Evolutionary conservation across 1,140 invertebrate species (phyloP), one percentile per base, ranked within the genome.

Genomic region (Bombus sylvicola): DNA sequence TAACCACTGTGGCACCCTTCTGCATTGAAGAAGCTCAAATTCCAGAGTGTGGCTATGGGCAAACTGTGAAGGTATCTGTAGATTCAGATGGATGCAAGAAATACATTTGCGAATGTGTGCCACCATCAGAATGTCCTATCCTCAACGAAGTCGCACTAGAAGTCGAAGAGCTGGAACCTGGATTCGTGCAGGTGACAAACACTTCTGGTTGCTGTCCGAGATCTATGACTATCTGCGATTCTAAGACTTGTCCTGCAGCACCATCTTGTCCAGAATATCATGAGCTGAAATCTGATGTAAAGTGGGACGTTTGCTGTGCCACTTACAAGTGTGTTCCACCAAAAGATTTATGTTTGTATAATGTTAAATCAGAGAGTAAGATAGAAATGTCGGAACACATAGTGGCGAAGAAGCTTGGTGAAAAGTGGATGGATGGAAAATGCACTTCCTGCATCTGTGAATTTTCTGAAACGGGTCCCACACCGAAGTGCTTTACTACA

Each of bases 41-140:
- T 92, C 96, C 97, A n/a, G 93, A 96, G 28, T 98, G 97, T 89
- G 97, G 97, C 4, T 96, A 95, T 83, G 97, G 96, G 3, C 97
- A 98, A 92, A 95, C 95, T 2, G 95, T 97, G 81, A 97, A 97
- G 92, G 92, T 96, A 53, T 96, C 96, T 74, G 96, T 93, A 2
- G 96, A 95, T 74, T 57, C 95, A 6, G 95, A 96, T 89, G 96
- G 96, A 64, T 97, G 97, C 92, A 95, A 96, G 41, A 96, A 97
- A 89, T 97, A 96, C 87, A 96, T 97, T 86, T 98, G 97, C 90
- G 96, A 97, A 94, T 98, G 97, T 88, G 96, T 97, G 86, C 96
- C 97, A 10, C 94, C 94, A n/a, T 96, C 96, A 43, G 96, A 97
- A 83, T 98, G 97, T 92, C 95, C 96, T 18, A 84, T 90, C 15